Conservation (phyloP, 2,797 vertebrate genomes). For the Glyptemys insculpta region DNA sequence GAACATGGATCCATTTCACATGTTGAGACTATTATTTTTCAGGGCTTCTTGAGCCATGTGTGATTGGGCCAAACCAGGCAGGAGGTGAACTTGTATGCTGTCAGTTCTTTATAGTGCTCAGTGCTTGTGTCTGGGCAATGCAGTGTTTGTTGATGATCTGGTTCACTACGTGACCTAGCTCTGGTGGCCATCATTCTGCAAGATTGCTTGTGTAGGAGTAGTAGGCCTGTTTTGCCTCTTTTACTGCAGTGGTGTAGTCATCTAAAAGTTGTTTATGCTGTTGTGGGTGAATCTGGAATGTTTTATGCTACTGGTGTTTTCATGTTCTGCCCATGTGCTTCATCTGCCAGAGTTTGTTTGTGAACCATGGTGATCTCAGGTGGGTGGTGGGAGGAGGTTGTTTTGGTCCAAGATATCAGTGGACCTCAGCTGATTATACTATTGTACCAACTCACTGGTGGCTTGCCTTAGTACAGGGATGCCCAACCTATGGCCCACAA, state of each 20-base stretch:
- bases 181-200: not conserved
- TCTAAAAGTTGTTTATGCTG: not conserved
- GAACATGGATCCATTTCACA: not conserved
- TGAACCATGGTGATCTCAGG: not conserved
- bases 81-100: not conserved
- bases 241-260: not conserved
- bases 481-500: no score
- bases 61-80: not conserved
- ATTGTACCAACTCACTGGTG: not conserved
- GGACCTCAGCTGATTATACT: not conserved
- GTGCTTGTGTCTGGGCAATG: not conserved
- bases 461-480: no score
- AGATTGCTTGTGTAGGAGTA: not conserved
- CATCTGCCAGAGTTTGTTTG: not conserved
- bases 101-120: not conserved
- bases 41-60: not conserved
- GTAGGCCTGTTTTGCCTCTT: not conserved
- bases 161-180: slow-evolving; percentile 1
- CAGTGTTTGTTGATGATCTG: not conserved
- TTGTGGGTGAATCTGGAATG: not conserved
- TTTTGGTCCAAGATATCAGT: not conserved
- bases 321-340: slow-evolving; percentile 13
- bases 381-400: not conserved
- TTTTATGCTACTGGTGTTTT: not conserved
- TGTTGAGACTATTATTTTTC: not conserved